Evolutionary conservation across 2,113 vertebrate genomes (phyloP), one percentile per base, ranked within the genome.

Genomic region (Mesembrinibis cayennensis): DNA sequence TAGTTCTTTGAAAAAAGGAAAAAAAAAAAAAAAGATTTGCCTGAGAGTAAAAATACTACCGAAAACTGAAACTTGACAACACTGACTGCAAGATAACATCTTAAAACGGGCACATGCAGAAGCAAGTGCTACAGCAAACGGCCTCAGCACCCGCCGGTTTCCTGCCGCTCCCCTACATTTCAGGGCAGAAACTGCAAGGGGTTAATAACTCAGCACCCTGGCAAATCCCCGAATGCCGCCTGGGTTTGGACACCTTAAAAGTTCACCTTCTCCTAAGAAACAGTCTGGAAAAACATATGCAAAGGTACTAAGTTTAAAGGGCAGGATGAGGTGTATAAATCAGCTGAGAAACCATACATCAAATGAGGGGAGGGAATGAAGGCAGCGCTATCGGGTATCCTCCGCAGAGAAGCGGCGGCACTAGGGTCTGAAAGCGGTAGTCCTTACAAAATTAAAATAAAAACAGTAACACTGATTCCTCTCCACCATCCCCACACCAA

Each of bases 51-150:
- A 96, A 97, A 89, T 93, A 95, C 66, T 59, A 95, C 89, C 0
- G 45, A 95, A 94, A 97, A 70, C 87, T 84, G 97, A 97, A 97
- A 97, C 91, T 87, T 91, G 45, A 55, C 84, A 85, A 11, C 56
- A 50, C 3, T 34, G 70, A 44, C 25, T 69, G 73, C 6, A 45
- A 93, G 91, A 96, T 89, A 95, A 73, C 62, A 93, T 90, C 94
- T 95, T 87, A 32, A 77, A 95, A 94, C 1, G 4, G 74, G 89
- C 81, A 82, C 81, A 77, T 4, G 67, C 78, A 70, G 90, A 90
- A 71, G 62, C 52, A 79, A 59, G 34, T 11, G 82, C 52, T 61
- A 20, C 25, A 56, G 78, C 42, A n/a, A 80, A 34, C 1, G 4
- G 36, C 79, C 73, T 71, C 67, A 36, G 66, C 91, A 82, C 42